Evolutionary conservation across 2,113 vertebrate genomes (phyloP).

Genomic region (Caracal caracal): DNA sequence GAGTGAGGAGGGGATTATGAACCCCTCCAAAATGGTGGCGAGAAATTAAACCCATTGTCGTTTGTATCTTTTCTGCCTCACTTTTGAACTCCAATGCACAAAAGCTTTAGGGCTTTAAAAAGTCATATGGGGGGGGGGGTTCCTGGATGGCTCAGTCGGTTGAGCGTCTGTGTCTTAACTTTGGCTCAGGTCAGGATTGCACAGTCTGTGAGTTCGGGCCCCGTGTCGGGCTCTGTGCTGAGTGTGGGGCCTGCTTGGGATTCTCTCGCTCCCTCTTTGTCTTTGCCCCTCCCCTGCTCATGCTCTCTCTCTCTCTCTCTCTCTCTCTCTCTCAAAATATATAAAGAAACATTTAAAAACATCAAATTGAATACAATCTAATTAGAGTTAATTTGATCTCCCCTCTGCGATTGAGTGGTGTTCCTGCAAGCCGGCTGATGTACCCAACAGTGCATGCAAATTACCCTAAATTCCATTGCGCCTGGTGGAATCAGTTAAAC

Average conservation of each 20-base stretch:
- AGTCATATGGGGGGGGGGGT: neutral
- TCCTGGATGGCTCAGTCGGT: too few species aligned
- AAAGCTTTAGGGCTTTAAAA: neutral
- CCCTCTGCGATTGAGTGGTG: neutral
- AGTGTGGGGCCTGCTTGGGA: too few species aligned
- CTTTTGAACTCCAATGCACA: rapidly evolving
- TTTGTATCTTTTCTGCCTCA: neutral
- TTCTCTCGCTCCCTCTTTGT: too few species aligned
- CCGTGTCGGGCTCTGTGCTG: too few species aligned
- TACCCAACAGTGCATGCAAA: rapidly evolving
- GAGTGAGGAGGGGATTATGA: neutral
- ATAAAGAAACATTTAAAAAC: too few species aligned
- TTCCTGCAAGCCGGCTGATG: rapidly evolving
- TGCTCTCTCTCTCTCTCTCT: too few species aligned
- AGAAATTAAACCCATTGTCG: neutral
- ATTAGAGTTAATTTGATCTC: neutral
- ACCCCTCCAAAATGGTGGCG: neutral
- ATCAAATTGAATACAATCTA: neutral
- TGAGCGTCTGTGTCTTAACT: too few species aligned
- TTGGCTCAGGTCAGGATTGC: too few species aligned
- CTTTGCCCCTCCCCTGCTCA: too few species aligned
- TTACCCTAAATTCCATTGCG: neutral
- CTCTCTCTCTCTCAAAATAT: too few species aligned
- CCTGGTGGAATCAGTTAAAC: neutral
- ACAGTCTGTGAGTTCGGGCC: too few species aligned